A percentile compares a stretch with the other conserved stretches of the same genome.
phyloP scores from a whole-genome alignment of 2,888 invertebrate genomes.

The Sarcophaga carnaria region DNA sequence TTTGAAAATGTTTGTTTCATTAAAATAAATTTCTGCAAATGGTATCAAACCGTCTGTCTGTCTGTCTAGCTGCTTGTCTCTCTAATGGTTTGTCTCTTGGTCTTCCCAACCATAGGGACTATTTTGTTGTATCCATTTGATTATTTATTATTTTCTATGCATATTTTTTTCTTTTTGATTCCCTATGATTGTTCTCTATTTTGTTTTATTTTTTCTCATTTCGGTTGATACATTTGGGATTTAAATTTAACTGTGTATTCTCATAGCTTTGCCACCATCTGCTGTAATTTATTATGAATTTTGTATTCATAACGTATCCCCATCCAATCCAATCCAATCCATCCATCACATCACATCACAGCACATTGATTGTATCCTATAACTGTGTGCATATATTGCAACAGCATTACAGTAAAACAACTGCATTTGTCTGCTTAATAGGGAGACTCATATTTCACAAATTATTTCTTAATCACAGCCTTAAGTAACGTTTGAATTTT shows the following conservation, averaged over 20 bases:
- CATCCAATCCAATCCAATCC: slow-evolving; percentile 19
- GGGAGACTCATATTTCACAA: slow-evolving; percentile 20
- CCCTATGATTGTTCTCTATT: too few relatives aligned
- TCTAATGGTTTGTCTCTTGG: neutral
- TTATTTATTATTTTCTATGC: slow-evolving; percentile 19
- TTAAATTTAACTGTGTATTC: slow-evolving; percentile 46
- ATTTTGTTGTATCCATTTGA: slow-evolving; percentile 16
- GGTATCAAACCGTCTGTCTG: slow-evolving; percentile 22
- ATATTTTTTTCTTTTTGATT: too few relatives aligned
- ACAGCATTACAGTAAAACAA: neutral
- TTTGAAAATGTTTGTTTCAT: slow-evolving; percentile 32
- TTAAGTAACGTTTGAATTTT: neutral
- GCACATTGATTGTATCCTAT: slow-evolving; percentile 34
- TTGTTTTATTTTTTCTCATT: neutral
- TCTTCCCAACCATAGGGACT: neutral
- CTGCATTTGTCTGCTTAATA: slow-evolving; percentile 34
- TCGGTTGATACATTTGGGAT: neutral
- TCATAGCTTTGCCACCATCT: slow-evolving; percentile 42
- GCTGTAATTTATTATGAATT: slow-evolving; percentile 54
- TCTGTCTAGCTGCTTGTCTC: neutral
- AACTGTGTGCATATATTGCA: neutral
- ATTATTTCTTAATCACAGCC: neutral
- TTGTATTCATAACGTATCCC: slow-evolving; percentile 59
- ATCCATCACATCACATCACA: slow-evolving; percentile 42
- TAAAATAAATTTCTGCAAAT: slow-evolving; percentile 60